Base-by-base conservation (phyloP, 2,797 vertebrate genomes). In the Dermochelys coriacea region DNA sequence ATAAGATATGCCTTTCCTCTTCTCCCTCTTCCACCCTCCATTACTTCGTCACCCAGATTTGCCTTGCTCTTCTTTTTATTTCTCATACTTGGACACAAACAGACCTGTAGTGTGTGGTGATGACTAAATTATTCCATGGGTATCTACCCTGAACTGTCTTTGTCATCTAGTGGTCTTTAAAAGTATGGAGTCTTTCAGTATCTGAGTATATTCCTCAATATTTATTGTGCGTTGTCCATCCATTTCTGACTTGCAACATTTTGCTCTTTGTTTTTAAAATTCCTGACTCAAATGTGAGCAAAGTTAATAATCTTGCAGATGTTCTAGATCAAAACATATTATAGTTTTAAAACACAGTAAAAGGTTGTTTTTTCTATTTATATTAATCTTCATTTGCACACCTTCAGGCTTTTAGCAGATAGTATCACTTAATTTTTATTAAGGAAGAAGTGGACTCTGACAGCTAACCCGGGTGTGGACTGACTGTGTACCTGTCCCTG, bases 251-350 rank as follows among this genome's bases (percentile, higher is more conserved):
- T 77, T 77, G 45, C 23, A 77, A n/a, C 25, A 52, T 84, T 91
- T 47, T 92, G 45, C 93, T 84, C 14, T 94, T 93, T 94, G 91
- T 80, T 55, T 64, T 59, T 79, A 88, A 55, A 90, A 92, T 93
- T 86, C 29, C 91, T 91, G 27, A 84, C 41, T 91, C 95, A 96
- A 93, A 93, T 84, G 47, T 92, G 31, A 95, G 37, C 21, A 87
- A 87, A 94, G 89, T 64, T 96, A 96, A 96, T 91, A 96, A 94
- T 80, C 89, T 86, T 82, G 80, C 93, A 96, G 96, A 91, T 77
- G 68, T 87, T 92, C 68, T 81, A 95, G 96, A 96, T 90, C 82
- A 82, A 90, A 96, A 97, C 87, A 25, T 45, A 77, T 96, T 94
- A 80, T 29, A 27, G 80, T 91, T 93, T 92, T 84, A 80, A 85